A percentile compares a stretch with the other conserved stretches of the same genome.
Conservation (phyloP, 2,113 vertebrate genomes). For the Phyllostomus discolor region DNA sequence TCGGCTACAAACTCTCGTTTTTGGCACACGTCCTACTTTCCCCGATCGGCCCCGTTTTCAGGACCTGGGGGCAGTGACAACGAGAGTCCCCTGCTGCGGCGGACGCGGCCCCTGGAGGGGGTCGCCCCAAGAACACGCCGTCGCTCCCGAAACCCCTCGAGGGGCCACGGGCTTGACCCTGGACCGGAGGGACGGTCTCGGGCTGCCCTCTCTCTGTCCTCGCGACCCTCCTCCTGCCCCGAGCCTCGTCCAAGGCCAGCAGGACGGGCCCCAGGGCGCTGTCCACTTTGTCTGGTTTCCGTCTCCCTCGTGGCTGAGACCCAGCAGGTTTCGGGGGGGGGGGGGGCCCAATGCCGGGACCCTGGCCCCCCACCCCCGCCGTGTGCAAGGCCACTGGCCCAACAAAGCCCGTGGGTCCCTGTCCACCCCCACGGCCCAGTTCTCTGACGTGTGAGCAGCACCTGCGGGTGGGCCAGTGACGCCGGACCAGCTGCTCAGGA, state of each 20-base stretch:
- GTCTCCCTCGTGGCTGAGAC: background rate
- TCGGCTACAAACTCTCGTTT: background rate
- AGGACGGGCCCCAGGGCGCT: background rate
- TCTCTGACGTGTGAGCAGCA: background rate
- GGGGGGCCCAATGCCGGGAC: background rate
- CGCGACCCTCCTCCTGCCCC: background rate
- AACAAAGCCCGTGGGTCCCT: background rate
- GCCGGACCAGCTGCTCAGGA: too few relatives aligned
- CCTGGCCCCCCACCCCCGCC: rapidly evolving
- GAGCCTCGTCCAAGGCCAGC: background rate
- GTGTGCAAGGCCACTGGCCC: background rate
- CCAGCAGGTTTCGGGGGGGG: background rate
- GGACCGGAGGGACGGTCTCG: background rate
- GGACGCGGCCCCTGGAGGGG: slow-evolving; percentile 12
- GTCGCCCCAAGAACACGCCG: slow-evolving; percentile 45
- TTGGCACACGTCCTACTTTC: background rate
- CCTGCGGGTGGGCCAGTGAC: background rate
- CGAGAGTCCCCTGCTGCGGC: slow-evolving; percentile 43
- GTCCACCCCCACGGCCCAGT: background rate
- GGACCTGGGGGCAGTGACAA: background rate
- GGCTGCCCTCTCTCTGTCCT: background rate
- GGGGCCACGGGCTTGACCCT: background rate
- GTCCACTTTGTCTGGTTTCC: background rate
- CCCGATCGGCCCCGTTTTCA: background rate
- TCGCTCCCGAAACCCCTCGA: background rate